Base-by-base conservation (phyloP, 2,113 vertebrate genomes). In the Arizona elegans region DNA sequence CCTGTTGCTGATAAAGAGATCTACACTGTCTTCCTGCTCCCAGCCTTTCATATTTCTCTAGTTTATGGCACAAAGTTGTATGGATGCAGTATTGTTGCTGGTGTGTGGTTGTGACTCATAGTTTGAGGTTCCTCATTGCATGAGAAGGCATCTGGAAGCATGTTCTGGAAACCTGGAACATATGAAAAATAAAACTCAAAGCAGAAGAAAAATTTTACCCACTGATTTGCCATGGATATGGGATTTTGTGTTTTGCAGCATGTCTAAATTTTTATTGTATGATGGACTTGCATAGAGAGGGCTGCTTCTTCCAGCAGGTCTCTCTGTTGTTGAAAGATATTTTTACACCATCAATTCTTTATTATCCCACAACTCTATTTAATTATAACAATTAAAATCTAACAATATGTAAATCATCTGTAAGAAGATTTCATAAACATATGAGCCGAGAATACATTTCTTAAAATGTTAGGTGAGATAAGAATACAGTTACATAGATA, bases 401-500 rank as follows among this genome's bases (percentile, higher is more conserved):
- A 62, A 62, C 10, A 62, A 62, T 26, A 26, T 62, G 26, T 65
- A 65, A 29, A 12, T 65, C 11, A 65, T 65, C 59, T 65, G 23
- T 29, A 65, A 65, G 62, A 65, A 23, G 7, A 59, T 59, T 59
- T 88, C 52, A 88, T 55, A 65, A 92, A 70, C 59, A 70, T 23
- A 88, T 21, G 19, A 88, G 53, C 21, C n/a, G 24, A 23, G 58
- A 59, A 92, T 52, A 88, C 38, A 92, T 70, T 59, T 88, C 53
- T 23, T 50, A 50, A 70, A 52, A 92, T 88, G 50, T 92, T 92
- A 70, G 86, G 70, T 26, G 87, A 92, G 91, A 52, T 75, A 70
- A 88, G 86, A 92, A 75, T 47, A 65, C 10, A 43, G 50, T 23
- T 92, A 92, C 75, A 92, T 92, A 75, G 38, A 92, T 52, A 88